Conservation (phyloP, 92 coral and sea anemone species). For the Micromussa lordhowensis region DNA sequence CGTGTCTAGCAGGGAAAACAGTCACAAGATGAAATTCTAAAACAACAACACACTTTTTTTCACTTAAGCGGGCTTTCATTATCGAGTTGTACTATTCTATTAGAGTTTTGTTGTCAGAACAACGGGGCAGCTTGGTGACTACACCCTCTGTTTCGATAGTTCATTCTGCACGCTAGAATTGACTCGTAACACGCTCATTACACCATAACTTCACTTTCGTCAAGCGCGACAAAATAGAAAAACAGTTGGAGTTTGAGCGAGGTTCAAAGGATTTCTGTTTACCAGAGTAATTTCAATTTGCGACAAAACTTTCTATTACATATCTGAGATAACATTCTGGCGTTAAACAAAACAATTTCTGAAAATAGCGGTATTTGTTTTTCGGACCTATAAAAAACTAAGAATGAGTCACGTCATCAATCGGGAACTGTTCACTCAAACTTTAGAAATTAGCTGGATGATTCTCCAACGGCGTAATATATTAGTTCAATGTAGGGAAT, state of each 20-base stretch:
- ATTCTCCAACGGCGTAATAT: constrained; percentile 7
- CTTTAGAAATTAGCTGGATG: constrained; percentile 13
- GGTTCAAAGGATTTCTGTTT: constrained; percentile 10
- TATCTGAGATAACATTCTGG: neutral
- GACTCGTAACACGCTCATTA: constrained; percentile 11
- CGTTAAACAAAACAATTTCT: constrained; percentile 14
- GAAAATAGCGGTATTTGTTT: constrained; percentile 14
- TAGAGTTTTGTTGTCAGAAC: constrained; percentile 14
- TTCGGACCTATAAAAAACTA: constrained; percentile 13
- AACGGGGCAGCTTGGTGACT: neutral
- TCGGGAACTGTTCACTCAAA: constrained; percentile 13
- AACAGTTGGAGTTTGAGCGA: constrained; percentile 4
- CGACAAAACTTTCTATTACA: neutral
- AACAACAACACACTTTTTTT: neutral
- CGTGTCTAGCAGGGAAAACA: no score
- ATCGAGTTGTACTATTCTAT: constrained; percentile 7
- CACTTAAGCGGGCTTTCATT: constrained; percentile 11
- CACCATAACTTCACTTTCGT: constrained; percentile 16
- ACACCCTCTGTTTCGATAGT: constrained; percentile 9
- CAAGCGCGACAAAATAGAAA: constrained; percentile 3
- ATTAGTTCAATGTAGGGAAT: neutral
- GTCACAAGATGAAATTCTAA: neutral
- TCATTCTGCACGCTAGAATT: no score
- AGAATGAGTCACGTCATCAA: neutral
- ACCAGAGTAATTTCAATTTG: constrained; percentile 6